These are phyloP conservation scores for Antennarius striatus DNA, from an alignment of 2,113 vertebrate genomes.

Conservation along the genomic window DNA sequence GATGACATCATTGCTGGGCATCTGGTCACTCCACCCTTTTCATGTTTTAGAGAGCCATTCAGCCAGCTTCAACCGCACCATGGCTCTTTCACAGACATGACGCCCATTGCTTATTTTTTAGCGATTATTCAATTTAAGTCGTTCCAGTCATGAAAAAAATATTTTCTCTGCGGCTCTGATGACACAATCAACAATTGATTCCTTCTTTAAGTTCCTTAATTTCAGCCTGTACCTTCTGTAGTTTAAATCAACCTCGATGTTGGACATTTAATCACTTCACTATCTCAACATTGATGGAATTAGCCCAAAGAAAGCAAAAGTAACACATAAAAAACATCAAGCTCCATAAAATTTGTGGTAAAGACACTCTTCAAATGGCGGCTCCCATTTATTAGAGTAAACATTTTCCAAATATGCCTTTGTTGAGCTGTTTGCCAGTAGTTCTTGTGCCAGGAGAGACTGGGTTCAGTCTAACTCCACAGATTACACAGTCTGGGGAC, in stretches of 20 bases:
- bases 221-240: too few relatives aligned
- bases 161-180: slow-evolving; percentile 24
- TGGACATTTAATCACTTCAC: slow-evolving; percentile 30
- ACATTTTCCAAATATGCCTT: slow-evolving; percentile 63
- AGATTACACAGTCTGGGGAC: slow-evolving; percentile 48
- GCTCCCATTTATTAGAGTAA: slow-evolving; percentile 38
- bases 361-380: slow-evolving; percentile 57
- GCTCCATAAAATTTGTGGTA: slow-evolving; percentile 36
- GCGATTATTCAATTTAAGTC: slow-evolving; percentile 63
- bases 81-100: slow-evolving; percentile 60
- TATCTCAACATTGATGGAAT: slow-evolving; percentile 36
- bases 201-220: neutral
- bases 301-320: slow-evolving; percentile 31
- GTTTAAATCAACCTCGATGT: neutral
- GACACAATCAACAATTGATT: slow-evolving; percentile 34
- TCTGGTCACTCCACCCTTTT: slow-evolving; percentile 72
- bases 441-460: slow-evolving; percentile 49
- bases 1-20: slow-evolving; percentile 77
- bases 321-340: slow-evolving; percentile 28
- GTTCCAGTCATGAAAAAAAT: slow-evolving; percentile 36
- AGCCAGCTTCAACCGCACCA: slow-evolving; percentile 41
- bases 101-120: slow-evolving; percentile 59
- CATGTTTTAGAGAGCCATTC: slow-evolving; percentile 68
- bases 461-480: slow-evolving; percentile 29
- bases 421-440: slow-evolving; percentile 18